A percentile compares a stretch with the other conserved stretches of the same genome.
These are phyloP conservation scores for Notarius lentiginosus DNA, from an alignment of 2,113 vertebrate genomes.

Conservation along the genomic window DNA sequence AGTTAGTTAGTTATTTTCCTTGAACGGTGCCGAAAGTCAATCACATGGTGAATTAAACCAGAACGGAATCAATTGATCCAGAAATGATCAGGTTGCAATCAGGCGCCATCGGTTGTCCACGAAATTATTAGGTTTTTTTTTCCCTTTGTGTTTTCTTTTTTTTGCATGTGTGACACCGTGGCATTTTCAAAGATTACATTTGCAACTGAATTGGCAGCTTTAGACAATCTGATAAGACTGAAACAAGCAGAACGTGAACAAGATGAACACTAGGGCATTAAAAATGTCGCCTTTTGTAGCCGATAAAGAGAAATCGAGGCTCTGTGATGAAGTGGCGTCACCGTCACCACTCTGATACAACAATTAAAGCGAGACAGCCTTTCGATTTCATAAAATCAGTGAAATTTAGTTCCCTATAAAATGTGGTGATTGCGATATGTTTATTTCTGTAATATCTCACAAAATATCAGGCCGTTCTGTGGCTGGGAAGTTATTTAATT, in stretches of 20 bases:
- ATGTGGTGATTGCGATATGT: too few relatives aligned
- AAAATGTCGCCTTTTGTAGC: background rate
- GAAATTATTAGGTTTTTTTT: conserved; percentile 63
- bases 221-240: conserved; percentile 44
- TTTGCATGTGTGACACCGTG: conserved; percentile 56
- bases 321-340: background rate
- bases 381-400: too few relatives aligned
- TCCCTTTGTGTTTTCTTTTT: conserved; percentile 55
- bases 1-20: background rate
- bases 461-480: too few relatives aligned
- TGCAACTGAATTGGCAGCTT: conserved; percentile 53
- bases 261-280: conserved; percentile 31
- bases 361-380: too few relatives aligned
- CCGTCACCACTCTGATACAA: background rate
- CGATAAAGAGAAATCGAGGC: background rate
- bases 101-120: conserved; percentile 63
- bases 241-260: conserved; percentile 36
- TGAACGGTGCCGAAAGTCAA: conserved; percentile 78
- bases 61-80: conserved; percentile 81
- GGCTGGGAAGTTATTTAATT: too few relatives aligned
- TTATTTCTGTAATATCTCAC: too few relatives aligned
- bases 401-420: too few relatives aligned
- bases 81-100: conserved; percentile 81
- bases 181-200: conserved; percentile 61
- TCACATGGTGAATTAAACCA: conserved; percentile 84